Evolutionary conservation across 1,140 invertebrate genomes (phyloP).

Genomic region (Bombus cullumanus): DNA sequence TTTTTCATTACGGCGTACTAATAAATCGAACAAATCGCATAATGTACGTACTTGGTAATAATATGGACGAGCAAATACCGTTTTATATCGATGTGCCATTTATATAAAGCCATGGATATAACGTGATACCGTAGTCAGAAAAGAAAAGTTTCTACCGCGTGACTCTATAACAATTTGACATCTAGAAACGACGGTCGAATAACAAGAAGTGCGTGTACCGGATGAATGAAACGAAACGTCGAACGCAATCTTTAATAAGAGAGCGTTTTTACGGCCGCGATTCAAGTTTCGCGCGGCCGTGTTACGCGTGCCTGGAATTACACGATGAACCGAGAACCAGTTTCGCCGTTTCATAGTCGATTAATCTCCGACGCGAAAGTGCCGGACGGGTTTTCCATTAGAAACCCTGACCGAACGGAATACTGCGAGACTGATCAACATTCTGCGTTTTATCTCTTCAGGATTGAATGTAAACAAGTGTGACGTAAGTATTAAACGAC

Average conservation of each 20-base stretch:
- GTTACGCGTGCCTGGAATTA: conserved; percentile 16
- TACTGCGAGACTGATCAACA: not conserved
- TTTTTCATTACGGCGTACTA: too few relatives aligned
- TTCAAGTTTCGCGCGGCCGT: conserved; percentile 2
- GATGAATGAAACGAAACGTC: conserved; percentile 13
- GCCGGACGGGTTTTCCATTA: not conserved
- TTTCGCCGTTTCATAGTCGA: conserved; percentile 23
- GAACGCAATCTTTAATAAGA: not conserved
- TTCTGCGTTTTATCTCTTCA: not conserved
- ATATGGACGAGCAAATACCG: too few relatives aligned
- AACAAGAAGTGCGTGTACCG: not conserved
- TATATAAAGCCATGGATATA: too few relatives aligned
- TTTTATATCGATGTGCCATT: too few relatives aligned
- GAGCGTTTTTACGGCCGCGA: not conserved
- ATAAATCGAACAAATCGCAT: too few relatives aligned
- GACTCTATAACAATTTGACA: too few relatives aligned
- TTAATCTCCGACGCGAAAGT: conserved; percentile 17
- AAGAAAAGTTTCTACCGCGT: too few relatives aligned
- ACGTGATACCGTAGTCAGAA: too few relatives aligned
- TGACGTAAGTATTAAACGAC: conserved; percentile 16
- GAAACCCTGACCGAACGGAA: not conserved
- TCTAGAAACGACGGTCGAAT: not conserved
- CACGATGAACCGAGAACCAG: conserved; percentile 34
- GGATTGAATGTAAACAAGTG: conserved; percentile 20
- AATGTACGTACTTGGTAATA: too few relatives aligned